These are phyloP conservation scores for Drosophila pegasa DNA, from an alignment of 2,888 invertebrate species.

Conservation along the genomic window DNA sequence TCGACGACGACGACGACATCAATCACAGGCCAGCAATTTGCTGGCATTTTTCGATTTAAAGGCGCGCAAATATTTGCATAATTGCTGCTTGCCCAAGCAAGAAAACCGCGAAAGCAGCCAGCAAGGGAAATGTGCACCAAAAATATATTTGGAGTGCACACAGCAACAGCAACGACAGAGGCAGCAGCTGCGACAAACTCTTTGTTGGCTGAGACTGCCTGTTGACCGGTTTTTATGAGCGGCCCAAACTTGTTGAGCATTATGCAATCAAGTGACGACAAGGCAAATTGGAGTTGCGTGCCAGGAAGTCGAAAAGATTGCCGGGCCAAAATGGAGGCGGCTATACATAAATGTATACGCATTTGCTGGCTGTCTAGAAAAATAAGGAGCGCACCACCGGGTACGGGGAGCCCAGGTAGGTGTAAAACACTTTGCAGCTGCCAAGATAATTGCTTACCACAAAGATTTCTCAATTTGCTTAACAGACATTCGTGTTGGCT, in stretches of 20 bases:
- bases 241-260: conserved; percentile 59
- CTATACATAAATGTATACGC: conserved; percentile 6
- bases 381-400: not conserved
- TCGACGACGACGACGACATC: conserved; percentile 42
- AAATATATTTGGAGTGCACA: conserved; percentile 54
- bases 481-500: not conserved
- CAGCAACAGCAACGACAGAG: conserved; percentile 37
- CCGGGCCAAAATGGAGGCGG: conserved; percentile 39
- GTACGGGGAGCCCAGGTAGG: not conserved
- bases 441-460: not conserved
- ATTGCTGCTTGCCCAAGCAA: conserved; percentile 71
- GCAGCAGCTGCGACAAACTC: conserved; percentile 48
- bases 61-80: conserved; percentile 78
- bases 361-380: not conserved
- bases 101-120: conserved; percentile 32
- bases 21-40: conserved; percentile 71
- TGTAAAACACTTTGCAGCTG: conserved; percentile 9
- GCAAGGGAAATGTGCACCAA: conserved; percentile 64
- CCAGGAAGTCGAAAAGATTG: conserved; percentile 62
- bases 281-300: conserved; percentile 77
- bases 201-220: conserved; percentile 19
- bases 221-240: conserved; percentile 57
- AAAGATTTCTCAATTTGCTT: conserved; percentile 3
- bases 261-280: conserved; percentile 78
- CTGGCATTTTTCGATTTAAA: conserved; percentile 63